Base-by-base conservation (phyloP, 2,888 invertebrate genomes). In the Eupithecia dodoneata region DNA sequence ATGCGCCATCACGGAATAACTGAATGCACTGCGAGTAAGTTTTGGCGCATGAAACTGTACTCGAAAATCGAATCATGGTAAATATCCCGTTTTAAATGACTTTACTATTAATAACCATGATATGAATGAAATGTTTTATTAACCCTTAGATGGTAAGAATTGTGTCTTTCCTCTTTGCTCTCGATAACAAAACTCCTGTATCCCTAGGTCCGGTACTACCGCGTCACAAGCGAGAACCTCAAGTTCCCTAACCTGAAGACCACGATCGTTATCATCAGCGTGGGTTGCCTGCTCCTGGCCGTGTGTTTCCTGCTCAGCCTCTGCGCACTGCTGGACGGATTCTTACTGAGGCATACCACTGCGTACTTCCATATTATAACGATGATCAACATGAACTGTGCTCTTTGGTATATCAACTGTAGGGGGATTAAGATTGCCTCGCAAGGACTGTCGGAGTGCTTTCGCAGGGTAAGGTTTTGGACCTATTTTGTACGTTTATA, bases 361-460 rank as follows among this genome's bases (percentile, higher is more conserved):
- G 96, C 96, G 0, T 96, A 96, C 85, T 96, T 96, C 84, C 97
- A 97, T 83, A 96, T 97, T 70, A 96, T 97, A 52, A 97, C 96
- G 0, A 97, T 96, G 96, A 96, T 97, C 72, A 97, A 97, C 83
- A 97, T 97, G 97, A 97, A 97, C 86, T 96, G 96, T 79, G 96
- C 97, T 0, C 91, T 97, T 3, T 97, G 97, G 97, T 97, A 96
- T 83, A 97, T 97, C 75, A 97, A 97, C 86, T 96, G 96, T 78
- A 95, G 96, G 84, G 97, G 96, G 3, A 96, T 97, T 76, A 96
- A 96, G 84, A 96, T 96, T 65, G 97, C 97, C 0, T 96, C 96
- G 15, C 93, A 94, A 83, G 95, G 96, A 75, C 90, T 96, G 3
- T 95, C 96, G 0, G 91, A 92, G 72, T 95, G 95, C 81, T 96